These are phyloP conservation scores for Arnoldichthys spilopterus DNA, from an alignment of 2,797 vertebrate genomes.

Conservation along the genomic window DNA sequence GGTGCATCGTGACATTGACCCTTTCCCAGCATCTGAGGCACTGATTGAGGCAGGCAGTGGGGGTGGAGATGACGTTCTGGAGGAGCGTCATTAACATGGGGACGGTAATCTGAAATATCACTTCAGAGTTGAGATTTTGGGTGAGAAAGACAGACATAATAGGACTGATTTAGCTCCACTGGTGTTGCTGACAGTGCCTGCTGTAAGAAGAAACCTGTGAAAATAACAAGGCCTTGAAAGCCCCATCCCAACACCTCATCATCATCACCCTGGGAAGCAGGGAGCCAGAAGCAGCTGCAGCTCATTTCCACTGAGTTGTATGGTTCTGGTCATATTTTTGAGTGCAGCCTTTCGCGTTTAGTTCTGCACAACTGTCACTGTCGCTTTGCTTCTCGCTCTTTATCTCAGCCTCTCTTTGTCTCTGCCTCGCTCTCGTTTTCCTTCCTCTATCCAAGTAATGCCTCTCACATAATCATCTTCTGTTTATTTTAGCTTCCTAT, in stretches of 20 bases:
- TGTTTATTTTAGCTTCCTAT: not conserved
- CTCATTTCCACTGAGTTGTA: conserved; percentile 56
- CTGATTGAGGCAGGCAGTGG: conserved; percentile 40
- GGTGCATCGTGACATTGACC: not conserved
- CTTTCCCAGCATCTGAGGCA: conserved; percentile 25
- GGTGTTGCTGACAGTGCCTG: conserved; percentile 61
- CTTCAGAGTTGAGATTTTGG: conserved; percentile 37
- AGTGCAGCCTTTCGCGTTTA: conserved; percentile 27
- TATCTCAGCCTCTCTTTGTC: conserved; percentile 38
- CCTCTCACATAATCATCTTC: conserved; percentile 11
- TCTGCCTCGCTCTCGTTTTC: conserved; percentile 29
- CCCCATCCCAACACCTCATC: conserved; percentile 73
- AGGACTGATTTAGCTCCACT: conserved; percentile 73
- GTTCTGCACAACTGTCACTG: conserved; percentile 39
- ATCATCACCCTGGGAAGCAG: conserved; percentile 69
- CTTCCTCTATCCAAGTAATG: conserved; percentile 58
- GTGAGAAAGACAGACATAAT: conserved; percentile 59
- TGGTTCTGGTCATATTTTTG: conserved; percentile 56
- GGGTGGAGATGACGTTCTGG: conserved; percentile 23
- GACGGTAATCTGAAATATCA: conserved; percentile 38
- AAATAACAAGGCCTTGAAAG: conserved; percentile 55
- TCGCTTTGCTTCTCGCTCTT: conserved; percentile 37
- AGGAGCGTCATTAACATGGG: conserved; percentile 36
- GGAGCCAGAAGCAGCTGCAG: conserved; percentile 54
- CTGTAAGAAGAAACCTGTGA: conserved; percentile 35